Evolutionary conservation across 2,113 vertebrate species (phyloP).

Genomic region (Megaleporinus macrocephalus): DNA sequence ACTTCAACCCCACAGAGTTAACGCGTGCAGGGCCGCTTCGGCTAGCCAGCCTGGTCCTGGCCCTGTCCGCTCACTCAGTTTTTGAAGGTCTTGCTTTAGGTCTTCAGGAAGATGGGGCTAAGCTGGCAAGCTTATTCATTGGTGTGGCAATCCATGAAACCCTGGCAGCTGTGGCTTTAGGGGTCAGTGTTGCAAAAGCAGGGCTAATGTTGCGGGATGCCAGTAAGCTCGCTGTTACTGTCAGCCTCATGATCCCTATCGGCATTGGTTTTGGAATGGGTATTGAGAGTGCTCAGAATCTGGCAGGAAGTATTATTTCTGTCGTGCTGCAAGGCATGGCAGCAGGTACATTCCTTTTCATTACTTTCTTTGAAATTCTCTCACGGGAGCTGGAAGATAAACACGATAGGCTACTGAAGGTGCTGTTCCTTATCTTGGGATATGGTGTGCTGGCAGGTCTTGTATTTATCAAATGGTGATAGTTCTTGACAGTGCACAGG

Average conservation of each 20-base stretch:
- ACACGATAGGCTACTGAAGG: slow-evolving; percentile 86
- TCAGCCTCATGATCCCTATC: slow-evolving; percentile 89
- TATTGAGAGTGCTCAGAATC: slow-evolving; percentile 79
- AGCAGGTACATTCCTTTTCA: slow-evolving; percentile 89
- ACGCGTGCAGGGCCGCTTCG: slow-evolving; percentile 79
- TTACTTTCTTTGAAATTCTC: slow-evolving; percentile 93
- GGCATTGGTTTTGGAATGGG: slow-evolving; percentile 84
- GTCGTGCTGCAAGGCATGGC: slow-evolving; percentile 89
- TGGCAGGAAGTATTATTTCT: slow-evolving; percentile 77
- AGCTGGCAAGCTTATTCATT: slow-evolving; percentile 82
- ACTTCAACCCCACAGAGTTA: slow-evolving; percentile 75
- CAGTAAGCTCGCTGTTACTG: slow-evolving; percentile 78
- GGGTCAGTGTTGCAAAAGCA: slow-evolving; percentile 85
- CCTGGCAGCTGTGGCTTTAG: slow-evolving; percentile 85
- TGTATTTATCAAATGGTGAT: slow-evolving; percentile 88
- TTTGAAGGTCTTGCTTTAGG: slow-evolving; percentile 93
- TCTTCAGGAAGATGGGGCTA: slow-evolving; percentile 84
- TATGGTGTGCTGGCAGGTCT: slow-evolving; percentile 83
- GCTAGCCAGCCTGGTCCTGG: slow-evolving; percentile 84
- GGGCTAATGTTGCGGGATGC: slow-evolving; percentile 80
- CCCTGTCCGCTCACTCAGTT: slow-evolving; percentile 86
- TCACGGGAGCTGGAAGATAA: slow-evolving; percentile 90
- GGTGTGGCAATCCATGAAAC: slow-evolving; percentile 90
- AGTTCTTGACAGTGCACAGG: background rate
- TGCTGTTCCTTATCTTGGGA: slow-evolving; percentile 89